phyloP scores from a whole-genome alignment of 2,113 vertebrate species.

The Paraplagusia blochii region DNA sequence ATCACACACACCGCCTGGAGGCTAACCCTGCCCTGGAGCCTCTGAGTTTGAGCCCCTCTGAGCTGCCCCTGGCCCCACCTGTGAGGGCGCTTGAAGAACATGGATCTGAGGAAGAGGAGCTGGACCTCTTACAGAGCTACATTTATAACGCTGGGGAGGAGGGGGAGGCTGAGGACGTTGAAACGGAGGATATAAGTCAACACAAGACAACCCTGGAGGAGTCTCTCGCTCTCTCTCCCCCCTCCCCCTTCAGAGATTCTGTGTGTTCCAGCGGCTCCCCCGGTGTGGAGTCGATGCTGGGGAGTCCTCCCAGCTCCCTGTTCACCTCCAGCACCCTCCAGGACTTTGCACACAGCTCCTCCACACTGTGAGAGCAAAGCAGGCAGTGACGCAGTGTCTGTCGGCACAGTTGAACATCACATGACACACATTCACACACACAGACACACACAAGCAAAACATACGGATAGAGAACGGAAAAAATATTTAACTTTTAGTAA shows the following conservation, averaged over 20 bases:
- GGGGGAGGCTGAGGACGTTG: conserved; percentile 61
- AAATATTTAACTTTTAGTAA: conserved; percentile 18
- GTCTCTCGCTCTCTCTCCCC: conserved; percentile 86
- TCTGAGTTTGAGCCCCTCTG: conserved; percentile 51
- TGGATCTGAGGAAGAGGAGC: conserved; percentile 76
- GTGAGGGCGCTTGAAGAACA: conserved; percentile 55
- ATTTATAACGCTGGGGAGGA: conserved; percentile 81
- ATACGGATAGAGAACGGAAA: neutral
- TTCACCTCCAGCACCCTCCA: conserved; percentile 86
- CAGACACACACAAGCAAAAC: conserved; percentile 11
- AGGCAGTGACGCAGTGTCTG: conserved; percentile 23
- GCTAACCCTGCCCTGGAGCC: conserved; percentile 62
- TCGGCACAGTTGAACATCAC: conserved; percentile 25
- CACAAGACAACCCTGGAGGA: conserved; percentile 84
- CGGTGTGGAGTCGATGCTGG: conserved; percentile 80
- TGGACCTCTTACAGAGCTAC: conserved; percentile 87
- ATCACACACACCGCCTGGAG: conserved; percentile 49
- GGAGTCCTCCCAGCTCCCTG: conserved; percentile 78
- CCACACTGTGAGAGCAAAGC: conserved; percentile 85
- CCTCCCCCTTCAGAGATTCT: conserved; percentile 95
- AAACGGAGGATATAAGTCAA: conserved; percentile 67
- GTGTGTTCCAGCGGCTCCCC: conserved; percentile 87
- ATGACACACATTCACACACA: conserved; percentile 11
- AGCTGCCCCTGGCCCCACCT: conserved; percentile 72
- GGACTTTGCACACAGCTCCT: conserved; percentile 95